Percentiles rank a stretch among this genome's conserved stretches.
Conservation (phyloP, 2,113 vertebrate species). For the Oceanodroma tethys region DNA sequence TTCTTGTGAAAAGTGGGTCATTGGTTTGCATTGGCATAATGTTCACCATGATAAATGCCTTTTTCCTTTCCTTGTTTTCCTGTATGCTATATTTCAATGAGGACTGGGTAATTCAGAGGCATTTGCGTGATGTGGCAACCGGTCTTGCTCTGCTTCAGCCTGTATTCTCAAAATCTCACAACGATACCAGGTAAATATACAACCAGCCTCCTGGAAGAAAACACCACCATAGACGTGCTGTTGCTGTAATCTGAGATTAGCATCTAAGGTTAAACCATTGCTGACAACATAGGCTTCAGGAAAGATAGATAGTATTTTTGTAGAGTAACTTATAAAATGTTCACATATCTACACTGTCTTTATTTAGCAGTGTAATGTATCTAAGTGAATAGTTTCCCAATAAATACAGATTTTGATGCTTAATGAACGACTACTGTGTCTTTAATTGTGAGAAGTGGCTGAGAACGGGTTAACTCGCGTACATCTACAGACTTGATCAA, state of each 20-base stretch:
- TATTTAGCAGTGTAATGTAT: slow-evolving; percentile 46
- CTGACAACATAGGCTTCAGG: not conserved
- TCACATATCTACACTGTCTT: not conserved
- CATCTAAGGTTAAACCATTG: not conserved
- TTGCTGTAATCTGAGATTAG: not conserved
- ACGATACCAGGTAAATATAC: not conserved
- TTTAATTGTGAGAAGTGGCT: not conserved
- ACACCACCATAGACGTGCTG: not conserved
- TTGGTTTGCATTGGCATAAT: not conserved
- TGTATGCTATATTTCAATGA: rapidly evolving
- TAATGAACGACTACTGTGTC: slow-evolving; percentile 36
- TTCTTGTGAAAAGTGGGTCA: not conserved
- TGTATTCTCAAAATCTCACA: not conserved
- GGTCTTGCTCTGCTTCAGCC: not conserved
- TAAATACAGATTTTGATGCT: slow-evolving; percentile 67
- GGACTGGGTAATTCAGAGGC: not conserved
- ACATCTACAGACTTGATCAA: rapidly evolving
- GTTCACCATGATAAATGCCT: not conserved
- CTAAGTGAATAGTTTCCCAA: slow-evolving; percentile 61
- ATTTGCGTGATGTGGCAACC: rapidly evolving
- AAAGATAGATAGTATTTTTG: slow-evolving; percentile 22
- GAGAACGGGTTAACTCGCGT: rapidly evolving
- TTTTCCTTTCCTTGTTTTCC: not conserved
- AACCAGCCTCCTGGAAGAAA: not conserved
- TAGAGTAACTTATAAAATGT: not conserved